Base-by-base conservation (phyloP, 2,888 invertebrate species). In the Ophonus ardosiacus region DNA sequence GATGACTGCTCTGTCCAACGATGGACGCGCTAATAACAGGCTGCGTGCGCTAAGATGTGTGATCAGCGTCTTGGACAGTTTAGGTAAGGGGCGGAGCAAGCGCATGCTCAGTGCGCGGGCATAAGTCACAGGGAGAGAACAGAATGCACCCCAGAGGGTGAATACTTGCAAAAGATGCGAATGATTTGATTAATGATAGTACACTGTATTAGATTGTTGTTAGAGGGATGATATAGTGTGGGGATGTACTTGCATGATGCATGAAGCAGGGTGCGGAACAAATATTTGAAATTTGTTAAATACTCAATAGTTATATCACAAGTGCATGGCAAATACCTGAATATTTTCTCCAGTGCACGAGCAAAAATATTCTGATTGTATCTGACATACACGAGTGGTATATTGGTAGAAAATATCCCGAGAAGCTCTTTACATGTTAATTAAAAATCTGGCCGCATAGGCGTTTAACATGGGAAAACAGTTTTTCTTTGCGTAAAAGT, bases 21-120 rank as follows among this genome's bases (percentile, higher is more conserved):
- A 80, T 71, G 89, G 89, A 90, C 89, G 89, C 89, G 89, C 90
- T 91, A 91, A 91, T 91, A 91, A 91, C 91, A 91, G 91, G 90
- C 90, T 90, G 90, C 89, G 89, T 24, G 21, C 17, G 86, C 86
- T 88, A 86, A 86, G 86, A 86, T 80, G 86, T 85, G 87, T 87
- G 90, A 90, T 90, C 90, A 88, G 87, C 88, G 87, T 87, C 88
- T 88, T 61, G 78, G 84, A 84, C 84, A 65, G 84, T 84, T 84
- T 84, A 84, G 84, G 84, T 56, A 80, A 88, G 88, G 89, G 90
- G 90, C 90, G 90, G 89, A 87, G 88, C 89, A 38, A 89, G 89
- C 89, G 89, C 90, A 89, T 88, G 89, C 89, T 88, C 88, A 86
- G 87, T 90, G 90, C 90, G 90, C 91, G 88, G 88, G 87, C 88